These are phyloP conservation scores for Tipula confusa DNA, from an alignment of 2,888 invertebrate genomes.

Conservation along the genomic window DNA sequence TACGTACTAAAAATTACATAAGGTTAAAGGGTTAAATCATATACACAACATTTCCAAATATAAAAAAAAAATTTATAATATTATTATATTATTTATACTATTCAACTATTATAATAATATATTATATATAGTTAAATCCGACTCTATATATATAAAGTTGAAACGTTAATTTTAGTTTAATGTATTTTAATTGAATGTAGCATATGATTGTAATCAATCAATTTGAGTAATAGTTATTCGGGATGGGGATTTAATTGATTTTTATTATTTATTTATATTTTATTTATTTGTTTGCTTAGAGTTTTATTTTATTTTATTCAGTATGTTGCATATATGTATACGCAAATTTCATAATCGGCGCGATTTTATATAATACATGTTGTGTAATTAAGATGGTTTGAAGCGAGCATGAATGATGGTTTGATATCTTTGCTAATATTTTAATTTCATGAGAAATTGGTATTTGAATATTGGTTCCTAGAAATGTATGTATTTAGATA, in stretches of 20 bases:
- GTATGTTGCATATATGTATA: not conserved
- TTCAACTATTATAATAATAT: not conserved
- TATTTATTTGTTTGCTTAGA: not conserved
- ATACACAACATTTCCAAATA: not conserved
- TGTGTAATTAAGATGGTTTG: not conserved
- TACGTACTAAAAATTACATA: not conserved
- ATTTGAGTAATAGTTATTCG: constrained; percentile 12
- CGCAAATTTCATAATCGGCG: not conserved
- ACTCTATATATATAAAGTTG: not conserved
- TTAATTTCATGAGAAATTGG: not conserved
- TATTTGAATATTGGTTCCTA: not conserved
- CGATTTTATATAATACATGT: not conserved
- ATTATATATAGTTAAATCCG: not conserved
- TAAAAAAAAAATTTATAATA: not conserved
- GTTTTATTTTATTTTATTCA: not conserved
- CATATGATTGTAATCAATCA: constrained; percentile 20
- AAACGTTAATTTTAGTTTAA: constrained; percentile 7
- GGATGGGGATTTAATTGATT: constrained; percentile 20
- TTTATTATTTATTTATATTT: too few species aligned
- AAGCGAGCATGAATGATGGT: not conserved
- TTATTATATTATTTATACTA: not conserved
- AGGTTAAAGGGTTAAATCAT: constrained; percentile 16
- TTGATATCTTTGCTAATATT: not conserved
- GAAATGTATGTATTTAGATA: too few species aligned
- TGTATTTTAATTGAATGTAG: constrained; percentile 25